A percentile compares a stretch with the other conserved stretches of the same genome.
Conservation (phyloP, 1,140 invertebrate species). For the Laupala kohalensis region DNA sequence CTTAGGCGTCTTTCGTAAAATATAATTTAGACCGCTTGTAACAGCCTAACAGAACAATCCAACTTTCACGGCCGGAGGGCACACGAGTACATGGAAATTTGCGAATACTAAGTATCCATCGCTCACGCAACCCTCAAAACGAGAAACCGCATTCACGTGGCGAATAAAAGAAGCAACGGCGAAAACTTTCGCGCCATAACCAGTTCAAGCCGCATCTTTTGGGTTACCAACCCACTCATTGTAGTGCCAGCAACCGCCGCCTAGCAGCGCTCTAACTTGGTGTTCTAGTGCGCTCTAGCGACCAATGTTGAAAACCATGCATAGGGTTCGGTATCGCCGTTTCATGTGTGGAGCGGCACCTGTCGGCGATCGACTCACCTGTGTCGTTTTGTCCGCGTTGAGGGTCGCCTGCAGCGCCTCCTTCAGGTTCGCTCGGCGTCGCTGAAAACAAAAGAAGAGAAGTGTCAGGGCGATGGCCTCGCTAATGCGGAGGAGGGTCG, state of each 20-base stretch:
- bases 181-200: not conserved
- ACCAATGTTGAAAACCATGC: not conserved
- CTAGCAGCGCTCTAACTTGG: not conserved
- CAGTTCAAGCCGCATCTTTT: not conserved
- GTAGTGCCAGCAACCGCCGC: no score
- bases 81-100: no score
- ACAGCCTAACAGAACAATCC: no score
- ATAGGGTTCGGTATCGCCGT: not conserved
- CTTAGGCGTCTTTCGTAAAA: no score
- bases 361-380: not conserved
- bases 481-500: no score
- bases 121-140: not conserved
- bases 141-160: not conserved
- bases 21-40: no score
- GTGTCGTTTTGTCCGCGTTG: not conserved
- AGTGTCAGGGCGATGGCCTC: no score
- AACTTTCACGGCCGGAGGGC: no score
- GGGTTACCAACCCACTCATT: not conserved
- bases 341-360: not conserved
- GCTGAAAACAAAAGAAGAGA: not conserved
- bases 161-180: not conserved
- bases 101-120: no score
- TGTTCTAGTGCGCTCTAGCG: not conserved
- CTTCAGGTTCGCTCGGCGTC: not conserved
- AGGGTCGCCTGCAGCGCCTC: not conserved